Evolutionary conservation across 2,797 vertebrate species (phyloP).

Genomic region (Coilia nasus): DNA sequence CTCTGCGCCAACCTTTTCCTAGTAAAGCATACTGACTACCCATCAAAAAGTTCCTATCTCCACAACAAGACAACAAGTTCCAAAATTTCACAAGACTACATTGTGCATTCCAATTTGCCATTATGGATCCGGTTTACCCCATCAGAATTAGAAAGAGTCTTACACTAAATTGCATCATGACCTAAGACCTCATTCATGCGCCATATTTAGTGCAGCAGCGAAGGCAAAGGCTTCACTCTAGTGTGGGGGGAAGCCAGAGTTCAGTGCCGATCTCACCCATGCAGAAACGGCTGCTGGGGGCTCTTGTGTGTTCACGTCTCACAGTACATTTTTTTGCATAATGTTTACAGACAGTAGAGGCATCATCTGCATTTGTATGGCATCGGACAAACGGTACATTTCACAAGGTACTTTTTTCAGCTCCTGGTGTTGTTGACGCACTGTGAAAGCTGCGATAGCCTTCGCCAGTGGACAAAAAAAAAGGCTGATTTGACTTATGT

Average conservation of each 20-base stretch:
- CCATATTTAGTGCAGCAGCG: background rate
- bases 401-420: background rate
- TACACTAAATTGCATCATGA: constrained; percentile 24
- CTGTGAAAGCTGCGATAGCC: background rate
- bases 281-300: background rate
- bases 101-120: background rate
- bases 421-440: background rate
- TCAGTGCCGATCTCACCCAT: background rate
- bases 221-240: background rate
- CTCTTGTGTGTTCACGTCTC: background rate
- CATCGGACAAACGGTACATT: background rate
- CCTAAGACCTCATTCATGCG: constrained; percentile 14
- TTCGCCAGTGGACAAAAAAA: background rate
- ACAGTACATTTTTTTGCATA: constrained; percentile 3
- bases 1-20: constrained; percentile 8
- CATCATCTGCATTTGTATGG: background rate
- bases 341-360: constrained; percentile 14
- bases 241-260: constrained; percentile 1
- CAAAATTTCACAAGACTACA: constrained; percentile 3
- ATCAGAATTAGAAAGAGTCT: constrained; percentile 20
- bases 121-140: constrained; percentile 12
- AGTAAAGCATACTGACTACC: background rate
- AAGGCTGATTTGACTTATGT: constrained; percentile 11
- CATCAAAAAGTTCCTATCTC: background rate
- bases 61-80: too few species aligned